Percentiles rank a stretch among this genome's conserved stretches.
These are phyloP conservation scores for Nannoperca obscura DNA, from an alignment of 2,797 vertebrate genomes.

Conservation along the genomic window DNA sequence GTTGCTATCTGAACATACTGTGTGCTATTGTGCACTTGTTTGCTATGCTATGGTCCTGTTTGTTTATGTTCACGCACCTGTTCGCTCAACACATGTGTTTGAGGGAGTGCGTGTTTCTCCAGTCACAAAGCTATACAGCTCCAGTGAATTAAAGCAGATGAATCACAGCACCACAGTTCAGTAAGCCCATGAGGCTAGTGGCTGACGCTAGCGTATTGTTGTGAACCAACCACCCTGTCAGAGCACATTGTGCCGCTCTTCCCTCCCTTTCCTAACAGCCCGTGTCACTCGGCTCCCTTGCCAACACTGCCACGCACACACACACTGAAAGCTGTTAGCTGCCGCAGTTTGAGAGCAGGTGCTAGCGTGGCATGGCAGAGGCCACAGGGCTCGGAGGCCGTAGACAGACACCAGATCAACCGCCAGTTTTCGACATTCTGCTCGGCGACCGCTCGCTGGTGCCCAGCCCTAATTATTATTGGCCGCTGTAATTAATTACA, in stretches of 20 bases:
- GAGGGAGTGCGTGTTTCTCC: background rate
- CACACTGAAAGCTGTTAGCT: constrained; percentile 60
- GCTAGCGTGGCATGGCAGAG: constrained; percentile 59
- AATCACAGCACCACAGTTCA: constrained; percentile 53
- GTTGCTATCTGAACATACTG: constrained; percentile 9
- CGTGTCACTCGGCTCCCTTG: constrained; percentile 51
- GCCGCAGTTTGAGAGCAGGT: constrained; percentile 71
- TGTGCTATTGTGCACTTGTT: constrained; percentile 26
- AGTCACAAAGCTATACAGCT: constrained; percentile 18
- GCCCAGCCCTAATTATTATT: constrained; percentile 75
- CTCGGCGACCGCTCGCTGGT: constrained; percentile 40
- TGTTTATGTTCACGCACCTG: constrained; percentile 34
- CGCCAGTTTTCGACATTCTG: constrained; percentile 62
- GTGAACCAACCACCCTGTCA: constrained; percentile 62
- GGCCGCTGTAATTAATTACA: constrained; percentile 78
- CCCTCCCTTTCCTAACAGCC: constrained; percentile 61
- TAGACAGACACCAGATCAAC: constrained; percentile 56
- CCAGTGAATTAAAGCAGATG: constrained; percentile 54
- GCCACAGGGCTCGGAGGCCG: constrained; percentile 55
- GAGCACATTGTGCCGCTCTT: constrained; percentile 30
- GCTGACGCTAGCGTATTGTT: constrained; percentile 56
- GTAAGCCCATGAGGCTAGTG: constrained; percentile 50
- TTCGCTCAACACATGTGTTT: constrained; percentile 4
- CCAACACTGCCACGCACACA: constrained; percentile 46
- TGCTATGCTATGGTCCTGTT: constrained; percentile 18